These are phyloP conservation scores for Tachina lurida DNA, from an alignment of 2,888 invertebrate genomes.

Conservation along the genomic window DNA sequence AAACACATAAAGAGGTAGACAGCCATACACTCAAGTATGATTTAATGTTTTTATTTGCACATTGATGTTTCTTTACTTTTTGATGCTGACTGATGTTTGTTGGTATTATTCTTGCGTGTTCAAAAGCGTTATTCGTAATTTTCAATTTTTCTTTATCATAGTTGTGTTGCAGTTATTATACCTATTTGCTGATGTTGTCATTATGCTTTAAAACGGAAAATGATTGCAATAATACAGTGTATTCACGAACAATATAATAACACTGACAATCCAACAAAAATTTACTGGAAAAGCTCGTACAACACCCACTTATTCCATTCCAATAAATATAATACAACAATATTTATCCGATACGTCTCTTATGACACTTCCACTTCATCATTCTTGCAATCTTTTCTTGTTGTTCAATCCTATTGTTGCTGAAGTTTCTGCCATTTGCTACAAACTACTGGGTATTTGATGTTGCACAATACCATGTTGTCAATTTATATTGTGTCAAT, in stretches of 20 bases:
- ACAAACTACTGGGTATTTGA: background rate
- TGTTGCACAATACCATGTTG: conserved; percentile 19
- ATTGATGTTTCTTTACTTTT: too few relatives aligned
- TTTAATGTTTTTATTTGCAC: too few relatives aligned
- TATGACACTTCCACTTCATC: conserved; percentile 22
- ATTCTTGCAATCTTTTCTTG: background rate
- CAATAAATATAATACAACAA: background rate
- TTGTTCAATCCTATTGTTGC: background rate
- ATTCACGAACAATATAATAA: background rate
- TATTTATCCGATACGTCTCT: conserved; percentile 4
- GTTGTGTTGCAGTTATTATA: conserved; percentile 1
- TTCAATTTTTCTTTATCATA: conserved; percentile 24
- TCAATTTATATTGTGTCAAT: conserved; percentile 33
- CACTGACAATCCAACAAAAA: conserved; percentile 7
- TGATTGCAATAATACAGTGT: conserved; percentile 2
- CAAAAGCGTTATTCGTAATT: conserved; percentile 4
- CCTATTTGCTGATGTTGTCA: conserved; percentile 1
- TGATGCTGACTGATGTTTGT: background rate
- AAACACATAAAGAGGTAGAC: too few relatives aligned
- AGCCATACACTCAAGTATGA: too few relatives aligned
- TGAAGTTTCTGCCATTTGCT: background rate
- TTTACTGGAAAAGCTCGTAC: background rate
- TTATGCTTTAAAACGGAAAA: conserved; percentile 38
- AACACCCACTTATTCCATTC: conserved; percentile 6
- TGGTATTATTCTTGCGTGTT: conserved; percentile 23